phyloP scores from a whole-genome alignment of 2,888 invertebrate genomes.

The Nemurella pictetii region DNA sequence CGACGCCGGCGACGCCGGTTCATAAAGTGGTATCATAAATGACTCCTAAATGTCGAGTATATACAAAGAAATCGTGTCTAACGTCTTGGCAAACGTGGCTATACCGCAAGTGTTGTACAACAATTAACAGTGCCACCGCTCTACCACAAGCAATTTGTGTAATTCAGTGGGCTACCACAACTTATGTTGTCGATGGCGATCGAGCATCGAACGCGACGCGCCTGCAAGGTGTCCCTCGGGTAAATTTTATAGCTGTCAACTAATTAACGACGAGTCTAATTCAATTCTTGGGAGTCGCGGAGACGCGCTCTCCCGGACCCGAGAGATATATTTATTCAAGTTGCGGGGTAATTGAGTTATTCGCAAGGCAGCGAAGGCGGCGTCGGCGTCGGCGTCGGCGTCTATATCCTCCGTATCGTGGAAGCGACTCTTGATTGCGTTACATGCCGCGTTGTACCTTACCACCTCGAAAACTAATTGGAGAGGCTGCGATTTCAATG shows the following conservation, averaged over 20 bases:
- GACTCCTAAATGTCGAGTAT: too few species aligned
- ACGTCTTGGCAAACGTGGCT: background rate
- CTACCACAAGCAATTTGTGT: background rate
- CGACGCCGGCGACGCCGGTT: background rate
- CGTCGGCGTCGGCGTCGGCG: background rate
- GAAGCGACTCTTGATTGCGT: background rate
- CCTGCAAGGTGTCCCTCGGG: background rate
- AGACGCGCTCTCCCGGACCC: background rate
- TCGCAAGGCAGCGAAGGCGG: background rate
- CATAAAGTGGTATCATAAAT: too few species aligned
- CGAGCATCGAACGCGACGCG: background rate
- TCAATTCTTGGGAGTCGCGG: background rate
- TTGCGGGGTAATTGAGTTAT: background rate
- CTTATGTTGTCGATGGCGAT: background rate
- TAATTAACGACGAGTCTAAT: background rate
- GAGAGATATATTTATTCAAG: background rate
- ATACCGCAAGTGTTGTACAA: background rate
- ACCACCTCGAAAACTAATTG: background rate
- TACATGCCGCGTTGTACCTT: background rate
- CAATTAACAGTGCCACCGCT: background rate
- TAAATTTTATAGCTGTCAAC: background rate
- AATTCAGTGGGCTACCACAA: background rate
- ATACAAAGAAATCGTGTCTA: background rate
- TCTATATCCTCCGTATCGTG: background rate
- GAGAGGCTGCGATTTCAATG: background rate